Base-by-base conservation (phyloP, 2,797 vertebrate genomes). In the Champsocephalus esox region DNA sequence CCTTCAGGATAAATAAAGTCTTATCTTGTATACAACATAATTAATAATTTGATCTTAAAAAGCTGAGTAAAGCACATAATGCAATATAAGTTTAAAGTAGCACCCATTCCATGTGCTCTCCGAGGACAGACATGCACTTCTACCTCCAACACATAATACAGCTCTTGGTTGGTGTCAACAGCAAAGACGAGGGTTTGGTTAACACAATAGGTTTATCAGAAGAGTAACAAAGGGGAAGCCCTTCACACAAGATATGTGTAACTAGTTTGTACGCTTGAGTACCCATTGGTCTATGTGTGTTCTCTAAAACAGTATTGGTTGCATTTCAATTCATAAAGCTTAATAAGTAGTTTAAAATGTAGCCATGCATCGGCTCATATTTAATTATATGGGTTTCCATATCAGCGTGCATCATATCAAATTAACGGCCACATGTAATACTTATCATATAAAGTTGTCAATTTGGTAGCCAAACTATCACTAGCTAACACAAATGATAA, bases 401-500 rank as follows among this genome's bases (percentile, higher is more conserved):
- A 13, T 12, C 13, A 44, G 2, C 9, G 65, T 0, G 0, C 17
- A 24, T 64, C 3, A 13, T 8, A 16, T 51, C 0, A 12, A 6
- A 28, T 38, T 2, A 45, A 9, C 4, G 3, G 12, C 21, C 49
- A 14, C 4, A 16, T 46, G 12, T 32, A 51, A 45, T 16, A 19
- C 62, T 48, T 72, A 69, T 59, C 72, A 45, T n/a, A 83, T 83
- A 77, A 86, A 19, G 43, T 54, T 41, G 61, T 64, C 34, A 58
- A 48, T 81, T 77, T 79, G 92, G 81, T 92, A 91, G 88, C 93
- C 66, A 82, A 64, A 80, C 89, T 93, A 91, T 61, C 70, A 63
- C 69, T 44, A 66, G 92, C 92, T 78, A 90, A 77, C 75, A 65
- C 50, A 72, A 61, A 17, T 79, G 77, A 84, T 80, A 65, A 82